Evolutionary conservation across 2,113 vertebrate genomes (phyloP).

Genomic region (Corythornis vintsioides): DNA sequence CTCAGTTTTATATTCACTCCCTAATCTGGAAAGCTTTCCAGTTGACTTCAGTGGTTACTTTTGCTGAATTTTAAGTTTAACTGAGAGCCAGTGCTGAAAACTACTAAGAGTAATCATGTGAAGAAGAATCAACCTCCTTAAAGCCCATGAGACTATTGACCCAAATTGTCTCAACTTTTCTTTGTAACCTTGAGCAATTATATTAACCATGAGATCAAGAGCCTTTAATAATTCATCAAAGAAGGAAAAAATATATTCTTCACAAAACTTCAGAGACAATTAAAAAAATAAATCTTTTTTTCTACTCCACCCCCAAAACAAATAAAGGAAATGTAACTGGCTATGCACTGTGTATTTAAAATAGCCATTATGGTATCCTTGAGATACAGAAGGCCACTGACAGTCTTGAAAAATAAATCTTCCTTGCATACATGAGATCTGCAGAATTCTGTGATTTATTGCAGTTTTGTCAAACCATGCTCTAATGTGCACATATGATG

Average conservation of each 20-base stretch:
- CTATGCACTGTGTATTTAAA: background rate
- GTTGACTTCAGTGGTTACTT: background rate
- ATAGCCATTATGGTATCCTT: background rate
- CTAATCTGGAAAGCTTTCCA: background rate
- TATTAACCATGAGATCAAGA: background rate
- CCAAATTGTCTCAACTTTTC: background rate
- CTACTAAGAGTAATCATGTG: too few species aligned
- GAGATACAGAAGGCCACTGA: background rate
- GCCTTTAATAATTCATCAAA: background rate
- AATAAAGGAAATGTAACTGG: background rate
- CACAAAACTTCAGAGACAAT: background rate
- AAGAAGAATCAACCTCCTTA: background rate
- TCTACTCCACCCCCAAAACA: background rate
- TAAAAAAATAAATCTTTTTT: background rate
- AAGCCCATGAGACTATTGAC: background rate
- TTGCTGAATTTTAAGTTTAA: background rate
- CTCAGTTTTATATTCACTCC: background rate
- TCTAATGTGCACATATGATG: background rate
- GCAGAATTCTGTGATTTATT: background rate
- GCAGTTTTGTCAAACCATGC: background rate
- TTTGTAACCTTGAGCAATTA: background rate
- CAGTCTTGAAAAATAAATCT: background rate
- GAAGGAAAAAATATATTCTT: background rate
- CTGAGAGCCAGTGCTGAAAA: background rate
- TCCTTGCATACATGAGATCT: background rate